Base-by-base conservation (phyloP, 1,140 invertebrate genomes). In the Cydia pomonella region DNA sequence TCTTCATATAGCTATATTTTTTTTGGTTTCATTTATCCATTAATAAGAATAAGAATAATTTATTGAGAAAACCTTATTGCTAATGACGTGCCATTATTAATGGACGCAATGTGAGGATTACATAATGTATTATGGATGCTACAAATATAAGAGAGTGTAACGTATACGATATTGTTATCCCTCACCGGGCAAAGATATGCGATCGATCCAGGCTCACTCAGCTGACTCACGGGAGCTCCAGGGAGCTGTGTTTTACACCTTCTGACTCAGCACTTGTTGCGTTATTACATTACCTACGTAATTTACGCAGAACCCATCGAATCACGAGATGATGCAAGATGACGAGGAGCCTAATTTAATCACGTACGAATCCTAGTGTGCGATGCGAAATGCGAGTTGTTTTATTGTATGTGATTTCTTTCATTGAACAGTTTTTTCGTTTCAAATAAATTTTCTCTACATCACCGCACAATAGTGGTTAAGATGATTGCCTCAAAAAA, bases 151-250 rank as follows among this genome's bases (percentile, higher is more conserved):
- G 41, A 50, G n/a, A 50, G 5, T n/a, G n/a, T 16, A 47, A n/a
- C 41, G 2, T 6, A 41, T n/a, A 47, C 13, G 9, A 18, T n/a
- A 50, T 50, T n/a, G 47, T 50, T 50, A 21, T 59, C 53, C 53
- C 16, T 23, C 21, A n/a, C 53, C 18, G 21, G 21, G 53, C 21
- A 21, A 59, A 59, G 2, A 10, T 9, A 59, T 10, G 33, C 27
- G 13, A 69, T 69, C 64, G 64, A 69, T 69, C 64, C 64, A 69
- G 64, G 21, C 29, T 41, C 64, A n/a, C 9, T 63, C 53, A 66
- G 63, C 63, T 69, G 64, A 69, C 29, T 69, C 64, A 69, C 64
- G 27, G 33, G 33, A 69, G 27, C 64, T 66, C 63, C 64, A n/a
- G 64, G 25, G 44, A 13, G 47, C n/a, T n/a, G 16, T 33, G 64